Evolutionary conservation across 30 jellyfish, hydroid and myxozoan species (phyloP), one percentile per base, ranked within the genome.

Genomic region (Haliclystus octoradiatus): DNA sequence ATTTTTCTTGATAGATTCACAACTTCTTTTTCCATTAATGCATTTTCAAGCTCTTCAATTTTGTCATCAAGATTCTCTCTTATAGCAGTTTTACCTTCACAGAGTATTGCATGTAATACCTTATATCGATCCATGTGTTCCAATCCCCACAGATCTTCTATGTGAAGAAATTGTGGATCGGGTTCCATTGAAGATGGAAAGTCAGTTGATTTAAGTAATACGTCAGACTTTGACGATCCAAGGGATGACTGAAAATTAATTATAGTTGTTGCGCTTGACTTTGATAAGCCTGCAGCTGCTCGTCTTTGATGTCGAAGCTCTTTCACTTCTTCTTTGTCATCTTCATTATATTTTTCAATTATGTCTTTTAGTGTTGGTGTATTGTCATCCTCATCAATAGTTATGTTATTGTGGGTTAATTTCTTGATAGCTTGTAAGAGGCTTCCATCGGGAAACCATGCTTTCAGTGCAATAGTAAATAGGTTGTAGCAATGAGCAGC

Each of bases 261-360:
- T n/a, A n/a, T n/a, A n/a, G n/a, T n/a, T n/a, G n/a, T n/a, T n/a
- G n/a, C n/a, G n/a, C n/a, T n/a, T n/a, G n/a, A n/a, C n/a, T n/a
- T n/a, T n/a, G n/a, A n/a, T n/a, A n/a, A n/a, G n/a, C 77, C 40
- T 27, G 61, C 35, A 4, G 92, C 83, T 2, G 83, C 68, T 32
- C 57, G 28, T 57, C 92, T 24, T 49, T 78, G 78, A 7, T 23
- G n/a, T 13, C 47, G 83, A 28, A 49, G 26, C 4, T 62, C 82
- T 27, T 46, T 35, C 40, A 78, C 51, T 23, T 78, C 92, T 28
- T 69, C 50, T 69, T 69, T 83, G 23, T 78, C 78, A 46, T 62
- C 82, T 31, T 69, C 28, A 40, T 40, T 76, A 33, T n/a, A 49
- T 0, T 68, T 74, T 5, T 62, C 83, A n/a, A n/a, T n/a, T n/a